phyloP scores from a whole-genome alignment of 2,888 invertebrate species.

The Sesia bembeciformis region DNA sequence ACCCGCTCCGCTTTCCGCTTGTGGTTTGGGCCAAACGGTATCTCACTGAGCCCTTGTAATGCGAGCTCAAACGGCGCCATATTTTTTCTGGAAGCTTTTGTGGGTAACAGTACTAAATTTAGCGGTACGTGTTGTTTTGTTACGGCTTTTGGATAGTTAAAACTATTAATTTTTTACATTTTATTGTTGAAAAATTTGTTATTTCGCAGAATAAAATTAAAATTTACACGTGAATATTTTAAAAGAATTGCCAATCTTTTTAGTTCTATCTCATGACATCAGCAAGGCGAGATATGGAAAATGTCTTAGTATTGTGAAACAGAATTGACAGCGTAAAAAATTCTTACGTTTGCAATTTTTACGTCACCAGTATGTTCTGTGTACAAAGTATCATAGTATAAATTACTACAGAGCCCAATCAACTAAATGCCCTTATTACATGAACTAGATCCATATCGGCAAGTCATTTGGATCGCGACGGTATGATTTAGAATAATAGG shows the following conservation, averaged over 20 bases:
- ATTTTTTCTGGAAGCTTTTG: constrained; percentile 63
- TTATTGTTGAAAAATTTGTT: background rate
- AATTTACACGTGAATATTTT: too few relatives aligned
- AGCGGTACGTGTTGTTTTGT: constrained; percentile 37
- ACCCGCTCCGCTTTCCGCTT: constrained; percentile 3
- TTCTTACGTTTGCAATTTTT: too few relatives aligned
- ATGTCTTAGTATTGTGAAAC: too few relatives aligned
- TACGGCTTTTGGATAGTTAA: constrained; percentile 36
- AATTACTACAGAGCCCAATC: too few relatives aligned
- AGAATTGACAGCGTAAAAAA: too few relatives aligned
- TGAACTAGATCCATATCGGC: constrained; percentile 1
- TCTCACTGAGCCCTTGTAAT: constrained; percentile 54
- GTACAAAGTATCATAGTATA: too few relatives aligned
- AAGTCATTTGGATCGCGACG: constrained; percentile 11
- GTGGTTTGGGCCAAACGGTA: constrained; percentile 25
- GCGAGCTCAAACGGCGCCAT: constrained; percentile 62
- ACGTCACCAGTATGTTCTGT: too few relatives aligned
- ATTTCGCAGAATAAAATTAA: background rate
- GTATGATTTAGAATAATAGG: constrained; percentile 35
- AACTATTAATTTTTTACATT: constrained; percentile 9
- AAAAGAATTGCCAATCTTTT: too few relatives aligned
- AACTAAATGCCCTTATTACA: too few relatives aligned
- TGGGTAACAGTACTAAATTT: constrained; percentile 53
- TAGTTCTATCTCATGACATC: too few relatives aligned
- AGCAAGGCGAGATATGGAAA: too few relatives aligned